Evolutionary conservation across 2,888 invertebrate species (phyloP).

Genomic region (Danaus chrysippus): DNA sequence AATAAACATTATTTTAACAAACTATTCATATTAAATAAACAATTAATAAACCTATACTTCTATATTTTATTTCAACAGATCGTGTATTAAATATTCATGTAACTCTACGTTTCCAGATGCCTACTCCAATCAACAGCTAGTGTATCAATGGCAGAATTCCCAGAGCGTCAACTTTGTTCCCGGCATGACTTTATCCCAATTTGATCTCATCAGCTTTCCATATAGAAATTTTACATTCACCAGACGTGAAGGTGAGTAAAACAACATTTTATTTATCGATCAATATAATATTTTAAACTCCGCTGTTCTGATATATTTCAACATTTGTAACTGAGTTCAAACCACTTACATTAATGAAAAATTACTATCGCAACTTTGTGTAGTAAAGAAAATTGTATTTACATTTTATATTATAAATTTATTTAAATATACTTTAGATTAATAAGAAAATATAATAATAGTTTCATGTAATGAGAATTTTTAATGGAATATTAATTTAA

Average conservation of each 20-base stretch:
- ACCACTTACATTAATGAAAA: too few relatives aligned
- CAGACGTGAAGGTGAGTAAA: conserved; percentile 84
- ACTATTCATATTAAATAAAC: too few relatives aligned
- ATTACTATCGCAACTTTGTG: background rate
- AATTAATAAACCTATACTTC: too few relatives aligned
- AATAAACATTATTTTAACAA: too few relatives aligned
- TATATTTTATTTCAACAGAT: too few relatives aligned
- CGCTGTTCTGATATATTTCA: too few relatives aligned
- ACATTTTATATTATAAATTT: background rate
- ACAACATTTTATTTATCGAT: background rate
- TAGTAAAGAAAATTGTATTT: background rate
- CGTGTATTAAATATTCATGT: too few relatives aligned
- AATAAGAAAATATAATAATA: background rate
- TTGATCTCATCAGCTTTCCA: conserved; percentile 93
- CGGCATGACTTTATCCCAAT: conserved; percentile 95
- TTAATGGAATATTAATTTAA: conserved; percentile 23
- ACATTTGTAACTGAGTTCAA: too few relatives aligned
- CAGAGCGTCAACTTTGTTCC: conserved; percentile 92
- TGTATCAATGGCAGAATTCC: conserved; percentile 92
- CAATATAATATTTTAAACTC: conserved; percentile 19
- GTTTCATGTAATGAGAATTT: background rate
- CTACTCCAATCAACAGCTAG: conserved; percentile 90
- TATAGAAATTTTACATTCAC: conserved; percentile 90
- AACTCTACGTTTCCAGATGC: conserved; percentile 82
- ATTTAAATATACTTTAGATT: background rate